Percentiles rank a stretch among this genome's conserved stretches.
These are phyloP conservation scores for Hyla sarda DNA, from an alignment of 2,113 vertebrate genomes.

Conservation along the genomic window DNA sequence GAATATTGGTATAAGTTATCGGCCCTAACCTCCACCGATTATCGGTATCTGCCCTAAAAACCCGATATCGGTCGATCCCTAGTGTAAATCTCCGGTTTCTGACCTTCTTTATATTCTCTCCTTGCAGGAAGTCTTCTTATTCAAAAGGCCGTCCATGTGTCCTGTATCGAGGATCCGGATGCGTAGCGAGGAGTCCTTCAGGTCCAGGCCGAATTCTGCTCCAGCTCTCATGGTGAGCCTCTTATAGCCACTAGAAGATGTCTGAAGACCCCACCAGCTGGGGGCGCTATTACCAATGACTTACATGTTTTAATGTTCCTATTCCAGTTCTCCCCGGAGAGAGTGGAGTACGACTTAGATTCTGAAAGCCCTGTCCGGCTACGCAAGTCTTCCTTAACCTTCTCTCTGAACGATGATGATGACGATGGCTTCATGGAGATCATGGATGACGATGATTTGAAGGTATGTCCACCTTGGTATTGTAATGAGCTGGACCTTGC, in stretches of 20 bases:
- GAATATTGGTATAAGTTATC: too few relatives aligned
- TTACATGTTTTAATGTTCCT: background rate
- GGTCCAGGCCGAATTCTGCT: conserved; percentile 80
- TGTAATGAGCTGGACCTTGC: background rate
- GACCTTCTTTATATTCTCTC: background rate
- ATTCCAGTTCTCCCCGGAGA: conserved; percentile 14
- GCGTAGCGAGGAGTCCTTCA: conserved; percentile 70
- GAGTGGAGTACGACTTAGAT: conserved; percentile 18
- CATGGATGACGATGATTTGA: conserved; percentile 78
- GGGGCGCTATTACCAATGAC: background rate
- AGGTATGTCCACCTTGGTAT: conserved; percentile 61
- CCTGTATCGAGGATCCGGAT: conserved; percentile 67
- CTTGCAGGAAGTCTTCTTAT: conserved; percentile 80
- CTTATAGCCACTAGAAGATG: too few relatives aligned
- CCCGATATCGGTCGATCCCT: too few relatives aligned
- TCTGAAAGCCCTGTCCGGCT: conserved; percentile 74
- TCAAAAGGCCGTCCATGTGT: conserved; percentile 82
- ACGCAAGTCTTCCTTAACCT: conserved; percentile 71
- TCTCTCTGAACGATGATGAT: conserved; percentile 60
- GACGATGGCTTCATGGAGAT: conserved; percentile 87
- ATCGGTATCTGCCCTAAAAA: too few relatives aligned
- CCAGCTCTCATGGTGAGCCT: conserved; percentile 81
- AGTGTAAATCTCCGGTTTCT: too few relatives aligned
- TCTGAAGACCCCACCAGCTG: background rate
- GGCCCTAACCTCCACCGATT: too few relatives aligned